These are phyloP conservation scores for Ardeotis arabs DNA, from an alignment of 2,113 vertebrate species.

Conservation along the genomic window DNA sequence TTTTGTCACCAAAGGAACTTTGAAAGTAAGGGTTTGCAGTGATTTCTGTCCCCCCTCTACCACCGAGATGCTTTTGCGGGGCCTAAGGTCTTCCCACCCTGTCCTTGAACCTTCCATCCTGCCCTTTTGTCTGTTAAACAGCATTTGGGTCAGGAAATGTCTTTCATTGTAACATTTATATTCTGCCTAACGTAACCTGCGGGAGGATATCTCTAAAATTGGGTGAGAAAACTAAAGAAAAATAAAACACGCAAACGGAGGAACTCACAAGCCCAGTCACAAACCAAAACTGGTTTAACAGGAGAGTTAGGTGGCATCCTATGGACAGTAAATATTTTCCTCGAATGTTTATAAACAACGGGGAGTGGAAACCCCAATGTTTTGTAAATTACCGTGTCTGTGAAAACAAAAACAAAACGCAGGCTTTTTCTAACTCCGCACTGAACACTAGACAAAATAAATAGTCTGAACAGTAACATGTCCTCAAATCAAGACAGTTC, in stretches of 20 bases:
- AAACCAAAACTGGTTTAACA: background rate
- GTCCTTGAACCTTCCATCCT: background rate
- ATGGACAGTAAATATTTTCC: background rate
- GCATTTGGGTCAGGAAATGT: background rate
- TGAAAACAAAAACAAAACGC: background rate
- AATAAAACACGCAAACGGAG: background rate
- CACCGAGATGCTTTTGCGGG: accelerated
- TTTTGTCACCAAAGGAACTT: accelerated
- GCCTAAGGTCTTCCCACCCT: background rate
- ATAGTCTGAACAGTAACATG: background rate
- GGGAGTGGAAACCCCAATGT: background rate
- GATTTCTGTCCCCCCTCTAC: background rate
- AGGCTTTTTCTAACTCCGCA: background rate
- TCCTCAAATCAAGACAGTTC: background rate
- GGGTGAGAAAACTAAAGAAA: background rate
- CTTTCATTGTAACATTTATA: background rate
- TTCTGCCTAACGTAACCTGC: background rate
- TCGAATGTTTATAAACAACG: background rate
- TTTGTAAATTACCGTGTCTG: background rate
- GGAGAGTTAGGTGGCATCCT: background rate
- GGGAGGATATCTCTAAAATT: background rate
- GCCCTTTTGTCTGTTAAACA: background rate
- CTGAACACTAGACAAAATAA: background rate
- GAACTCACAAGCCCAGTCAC: background rate
- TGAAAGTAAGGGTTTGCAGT: background rate